These are phyloP conservation scores for Drosophila siamana DNA, from an alignment of 2,888 invertebrate species.

Conservation along the genomic window DNA sequence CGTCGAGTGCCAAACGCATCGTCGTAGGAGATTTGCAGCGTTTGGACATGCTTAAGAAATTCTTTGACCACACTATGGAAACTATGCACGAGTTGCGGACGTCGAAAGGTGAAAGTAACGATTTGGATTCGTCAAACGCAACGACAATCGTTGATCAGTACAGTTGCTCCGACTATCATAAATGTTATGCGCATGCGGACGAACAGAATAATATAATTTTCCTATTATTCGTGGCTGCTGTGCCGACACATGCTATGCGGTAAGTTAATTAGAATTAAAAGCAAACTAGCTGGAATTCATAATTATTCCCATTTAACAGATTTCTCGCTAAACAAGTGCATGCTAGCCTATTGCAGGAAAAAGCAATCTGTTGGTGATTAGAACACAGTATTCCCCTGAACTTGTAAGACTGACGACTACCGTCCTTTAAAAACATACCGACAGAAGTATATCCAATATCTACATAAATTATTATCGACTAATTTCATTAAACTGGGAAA, in stretches of 20 bases:
- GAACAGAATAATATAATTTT: conserved; percentile 90
- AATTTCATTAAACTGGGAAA: not conserved
- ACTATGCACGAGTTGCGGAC: conserved; percentile 52
- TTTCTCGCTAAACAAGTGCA: conserved; percentile 89
- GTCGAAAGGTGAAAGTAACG: conserved; percentile 9
- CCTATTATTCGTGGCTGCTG: conserved; percentile 89
- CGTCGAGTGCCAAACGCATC: conserved; percentile 86
- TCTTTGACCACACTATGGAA: conserved; percentile 69
- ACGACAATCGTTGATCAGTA: conserved; percentile 86
- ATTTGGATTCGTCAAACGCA: conserved; percentile 15
- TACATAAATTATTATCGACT: no score
- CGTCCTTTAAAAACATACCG: no score
- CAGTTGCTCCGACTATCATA: conserved; percentile 94
- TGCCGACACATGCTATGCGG: conserved; percentile 92
- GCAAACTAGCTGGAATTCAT: no score
- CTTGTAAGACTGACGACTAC: conserved; percentile 55
- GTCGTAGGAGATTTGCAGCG: conserved; percentile 89
- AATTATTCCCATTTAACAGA: conserved; percentile 78
- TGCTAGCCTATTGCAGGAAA: conserved; percentile 88
- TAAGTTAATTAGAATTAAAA: conserved; percentile 31
- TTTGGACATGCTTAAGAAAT: conserved; percentile 68
- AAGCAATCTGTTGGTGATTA: conserved; percentile 89
- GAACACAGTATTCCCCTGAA: not conserved
- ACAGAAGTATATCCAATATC: no score
- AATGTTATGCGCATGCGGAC: conserved; percentile 90